A percentile compares a stretch with the other conserved stretches of the same genome.
phyloP scores from a whole-genome alignment of 2,113 vertebrate species.

The Campylorhamphus procurvoides region DNA sequence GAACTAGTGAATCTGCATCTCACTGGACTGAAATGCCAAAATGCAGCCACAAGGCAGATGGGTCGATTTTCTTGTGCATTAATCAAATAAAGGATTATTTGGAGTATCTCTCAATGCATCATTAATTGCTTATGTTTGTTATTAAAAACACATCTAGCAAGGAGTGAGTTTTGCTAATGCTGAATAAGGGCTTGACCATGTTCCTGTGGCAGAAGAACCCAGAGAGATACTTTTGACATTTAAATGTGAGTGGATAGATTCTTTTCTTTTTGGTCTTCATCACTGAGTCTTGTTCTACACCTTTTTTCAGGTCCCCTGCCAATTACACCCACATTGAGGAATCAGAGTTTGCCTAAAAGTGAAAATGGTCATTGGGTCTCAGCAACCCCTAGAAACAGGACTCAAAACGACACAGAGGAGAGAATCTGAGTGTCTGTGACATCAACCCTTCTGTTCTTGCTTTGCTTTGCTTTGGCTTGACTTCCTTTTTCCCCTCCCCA shows the following conservation, averaged over 20 bases:
- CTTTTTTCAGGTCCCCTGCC: not conserved
- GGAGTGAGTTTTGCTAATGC: not conserved
- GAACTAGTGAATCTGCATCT: not conserved
- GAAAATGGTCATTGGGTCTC: accelerated
- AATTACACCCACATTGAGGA: not conserved
- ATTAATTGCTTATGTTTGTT: not conserved
- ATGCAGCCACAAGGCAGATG: not conserved
- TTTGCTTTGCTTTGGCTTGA: not conserved
- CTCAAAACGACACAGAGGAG: not conserved
- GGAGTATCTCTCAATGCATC: not conserved
- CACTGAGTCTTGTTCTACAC: accelerated
- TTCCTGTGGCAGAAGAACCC: not conserved
- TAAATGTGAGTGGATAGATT: not conserved
- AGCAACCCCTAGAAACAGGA: accelerated
- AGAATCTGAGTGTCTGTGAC: not conserved
- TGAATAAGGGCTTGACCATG: not conserved
- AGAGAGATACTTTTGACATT: not conserved
- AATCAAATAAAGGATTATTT: not conserved
- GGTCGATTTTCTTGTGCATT: not conserved
- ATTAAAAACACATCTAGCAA: not conserved
- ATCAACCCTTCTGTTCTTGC: not conserved
- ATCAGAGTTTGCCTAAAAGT: not conserved
- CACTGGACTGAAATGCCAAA: not conserved
- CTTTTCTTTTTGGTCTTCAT: not conserved
- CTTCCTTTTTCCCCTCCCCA: not conserved